Evolutionary conservation across 2,888 invertebrate species (phyloP), one percentile per base, ranked within the genome.

Genomic region (Willowsia nigromaculata): DNA sequence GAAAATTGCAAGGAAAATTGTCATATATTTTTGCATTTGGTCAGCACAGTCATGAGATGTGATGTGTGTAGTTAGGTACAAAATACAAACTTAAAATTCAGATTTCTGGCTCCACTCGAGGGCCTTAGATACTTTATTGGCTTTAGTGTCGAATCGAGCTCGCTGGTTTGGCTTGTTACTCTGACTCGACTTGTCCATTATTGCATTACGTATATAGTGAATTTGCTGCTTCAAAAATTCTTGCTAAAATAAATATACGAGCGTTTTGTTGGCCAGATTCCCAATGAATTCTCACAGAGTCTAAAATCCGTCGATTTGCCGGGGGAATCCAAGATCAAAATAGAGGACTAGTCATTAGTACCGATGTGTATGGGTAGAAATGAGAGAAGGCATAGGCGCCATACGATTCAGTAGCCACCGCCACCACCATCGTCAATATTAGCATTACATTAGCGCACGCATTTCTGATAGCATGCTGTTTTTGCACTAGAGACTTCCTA

Each of bases 261-360:
- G 33, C 25, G 7, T 68, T 37, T 68, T 37, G 15, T 80, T 80
- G 80, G 80, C 80, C 56, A 37, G 40, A 30, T 56, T 82, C 81
- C 81, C 81, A 82, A 82, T 82, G 81, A 80, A 80, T 80, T 80
- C 80, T 11, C 5, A 7, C 37, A 40, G 68, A 40, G 9, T 6
- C 40, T 5, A 50, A 62, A 30, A 33, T 78, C 78, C 78, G 15
- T 30, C 33, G 56, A 53, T n/a, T 53, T 53, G 18, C 53, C 5
- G 1, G 53, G 18, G 7, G 18, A 53, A 2, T 53, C 18, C 2
- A 18, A 11, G 53, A 4, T 18, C 53, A 53, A 6, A 50, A 9
- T 37, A 50, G 50, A 15, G 13, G 13, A 53, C 5, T 53, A 18
- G 53, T 50, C 27, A 62, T 11, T 1, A 25, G 59, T 9, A 62